phyloP scores from a whole-genome alignment of 2,113 vertebrate genomes.

The Gyps fulvus region DNA sequence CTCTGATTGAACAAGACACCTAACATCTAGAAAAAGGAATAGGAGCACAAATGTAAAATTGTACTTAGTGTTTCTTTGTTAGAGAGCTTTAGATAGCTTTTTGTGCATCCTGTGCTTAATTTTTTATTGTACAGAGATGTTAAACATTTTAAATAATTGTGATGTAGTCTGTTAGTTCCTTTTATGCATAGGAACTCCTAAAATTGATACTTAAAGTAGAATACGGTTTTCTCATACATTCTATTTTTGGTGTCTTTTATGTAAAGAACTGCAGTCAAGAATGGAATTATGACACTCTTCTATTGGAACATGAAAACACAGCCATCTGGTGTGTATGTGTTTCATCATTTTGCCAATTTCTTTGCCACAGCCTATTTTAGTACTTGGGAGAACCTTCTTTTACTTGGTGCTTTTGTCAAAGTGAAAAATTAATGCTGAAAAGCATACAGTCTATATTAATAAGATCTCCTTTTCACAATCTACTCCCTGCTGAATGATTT shows the following conservation, averaged over 20 bases:
- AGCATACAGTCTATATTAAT: neutral
- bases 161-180: neutral
- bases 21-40: neutral
- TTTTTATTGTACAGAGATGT: neutral
- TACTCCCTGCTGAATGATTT: neutral
- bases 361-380: slow-evolving; percentile 13
- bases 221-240: neutral
- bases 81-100: neutral
- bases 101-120: neutral
- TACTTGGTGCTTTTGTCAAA: neutral
- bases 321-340: neutral
- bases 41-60: neutral
- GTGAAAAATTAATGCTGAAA: neutral
- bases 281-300: neutral
- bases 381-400: slow-evolving; percentile 5
- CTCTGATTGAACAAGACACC: neutral
- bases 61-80: neutral
- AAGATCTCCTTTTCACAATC: neutral
- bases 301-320: neutral
- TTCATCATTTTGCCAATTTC: slow-evolving; percentile 13
- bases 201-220: neutral
- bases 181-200: neutral
- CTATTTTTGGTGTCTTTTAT: slow-evolving; percentile 20
- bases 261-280: slow-evolving; percentile 8
- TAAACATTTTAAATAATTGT: neutral